phyloP scores from a whole-genome alignment of 2,888 invertebrate species.

The Pteria penguin region DNA sequence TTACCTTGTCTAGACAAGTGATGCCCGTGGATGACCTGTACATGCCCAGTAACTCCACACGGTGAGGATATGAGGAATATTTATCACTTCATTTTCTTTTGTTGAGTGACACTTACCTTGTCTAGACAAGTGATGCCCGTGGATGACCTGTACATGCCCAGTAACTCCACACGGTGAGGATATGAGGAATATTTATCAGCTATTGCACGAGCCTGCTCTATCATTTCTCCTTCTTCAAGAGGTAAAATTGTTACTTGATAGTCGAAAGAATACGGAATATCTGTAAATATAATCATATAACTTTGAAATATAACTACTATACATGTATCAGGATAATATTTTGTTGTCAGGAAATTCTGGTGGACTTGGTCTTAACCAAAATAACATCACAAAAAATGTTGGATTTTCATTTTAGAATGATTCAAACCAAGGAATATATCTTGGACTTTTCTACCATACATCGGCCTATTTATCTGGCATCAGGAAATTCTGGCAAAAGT shows the following conservation, averaged over 20 bases:
- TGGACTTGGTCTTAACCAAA: too few relatives aligned
- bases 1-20: slow-evolving; percentile 71
- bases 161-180: slow-evolving; percentile 66
- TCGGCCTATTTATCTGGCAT: too few relatives aligned
- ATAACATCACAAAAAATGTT: too few relatives aligned
- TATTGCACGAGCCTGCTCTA: slow-evolving; percentile 59
- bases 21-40: slow-evolving; percentile 60
- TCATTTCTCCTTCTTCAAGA: slow-evolving; percentile 48
- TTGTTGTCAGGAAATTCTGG: too few relatives aligned
- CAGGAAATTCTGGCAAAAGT: too few relatives aligned
- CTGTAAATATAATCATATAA: too few relatives aligned
- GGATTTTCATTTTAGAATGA: too few relatives aligned
- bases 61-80: not conserved
- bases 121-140: slow-evolving; percentile 66
- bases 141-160: slow-evolving; percentile 56
- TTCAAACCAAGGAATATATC: too few relatives aligned
- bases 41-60: slow-evolving; percentile 60
- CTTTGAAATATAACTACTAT: too few relatives aligned
- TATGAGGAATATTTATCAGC: slow-evolving; percentile 63
- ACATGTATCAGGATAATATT: too few relatives aligned
- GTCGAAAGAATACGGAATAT: slow-evolving; percentile 71
- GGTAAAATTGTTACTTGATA: slow-evolving; percentile 56
- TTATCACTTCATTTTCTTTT: not conserved
- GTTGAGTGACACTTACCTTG: slow-evolving; percentile 58
- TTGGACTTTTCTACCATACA: too few relatives aligned